Conservation (phyloP, 2,888 invertebrate species). For the Drosophila falleni region DNA sequence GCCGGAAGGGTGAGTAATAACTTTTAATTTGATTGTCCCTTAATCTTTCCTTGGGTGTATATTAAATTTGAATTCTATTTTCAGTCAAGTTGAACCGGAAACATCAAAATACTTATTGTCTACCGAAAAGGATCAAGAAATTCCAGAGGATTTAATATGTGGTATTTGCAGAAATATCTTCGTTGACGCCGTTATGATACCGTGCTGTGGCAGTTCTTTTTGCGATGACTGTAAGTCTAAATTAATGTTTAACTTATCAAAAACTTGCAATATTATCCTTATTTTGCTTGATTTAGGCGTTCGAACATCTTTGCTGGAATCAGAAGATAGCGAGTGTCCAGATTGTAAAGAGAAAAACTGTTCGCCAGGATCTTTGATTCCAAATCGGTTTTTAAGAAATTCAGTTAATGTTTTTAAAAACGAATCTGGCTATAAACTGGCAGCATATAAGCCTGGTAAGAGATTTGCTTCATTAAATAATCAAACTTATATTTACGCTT, state of each 20-base stretch:
- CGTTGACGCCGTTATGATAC: constrained; percentile 98
- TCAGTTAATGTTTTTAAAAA: constrained; percentile 96
- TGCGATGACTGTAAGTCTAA: constrained; percentile 96
- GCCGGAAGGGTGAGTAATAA: constrained; percentile 88
- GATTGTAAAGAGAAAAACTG: constrained; percentile 97
- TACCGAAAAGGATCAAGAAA: constrained; percentile 87
- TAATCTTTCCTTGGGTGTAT: no score
- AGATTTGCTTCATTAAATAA: background rate
- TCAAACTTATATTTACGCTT: background rate
- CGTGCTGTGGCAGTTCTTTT: constrained; percentile 99
- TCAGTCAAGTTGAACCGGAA: constrained; percentile 66
- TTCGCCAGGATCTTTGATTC: constrained; percentile 96
- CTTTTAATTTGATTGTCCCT: background rate
- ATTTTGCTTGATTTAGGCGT: constrained; percentile 88
- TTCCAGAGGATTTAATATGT: constrained; percentile 97
- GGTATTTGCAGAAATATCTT: constrained; percentile 96
- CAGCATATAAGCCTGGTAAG: constrained; percentile 66
- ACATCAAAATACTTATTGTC: constrained; percentile 51
- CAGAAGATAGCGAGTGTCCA: constrained; percentile 98
- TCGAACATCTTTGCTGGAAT: constrained; percentile 93
- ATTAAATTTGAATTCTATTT: constrained; percentile 6
- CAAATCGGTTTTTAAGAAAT: constrained; percentile 95
- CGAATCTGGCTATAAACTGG: constrained; percentile 93
- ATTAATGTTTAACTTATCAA: background rate
- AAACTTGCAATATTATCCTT: background rate